phyloP scores from a whole-genome alignment of 2,113 vertebrate genomes.

The Phaethon lepturus region DNA sequence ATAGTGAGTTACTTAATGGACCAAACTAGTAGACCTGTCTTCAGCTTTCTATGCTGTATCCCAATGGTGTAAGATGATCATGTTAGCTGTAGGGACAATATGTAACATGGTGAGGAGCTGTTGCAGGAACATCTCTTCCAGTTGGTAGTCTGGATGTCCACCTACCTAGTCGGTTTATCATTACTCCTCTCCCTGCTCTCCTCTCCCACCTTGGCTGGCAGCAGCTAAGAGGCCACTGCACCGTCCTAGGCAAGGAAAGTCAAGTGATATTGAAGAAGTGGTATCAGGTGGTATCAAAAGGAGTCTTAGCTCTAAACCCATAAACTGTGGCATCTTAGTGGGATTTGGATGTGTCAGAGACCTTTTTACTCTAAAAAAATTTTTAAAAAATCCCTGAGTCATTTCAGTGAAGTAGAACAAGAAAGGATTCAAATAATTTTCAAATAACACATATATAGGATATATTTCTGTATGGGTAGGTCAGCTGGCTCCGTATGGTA shows the following conservation, averaged over 20 bases:
- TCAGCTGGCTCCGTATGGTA: neutral
- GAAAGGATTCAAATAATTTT: neutral
- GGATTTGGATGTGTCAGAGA: neutral
- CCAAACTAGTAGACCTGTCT: neutral
- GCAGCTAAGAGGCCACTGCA: neutral
- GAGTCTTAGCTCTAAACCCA: neutral
- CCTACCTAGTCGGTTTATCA: neutral
- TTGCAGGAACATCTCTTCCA: neutral
- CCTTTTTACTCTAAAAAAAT: neutral
- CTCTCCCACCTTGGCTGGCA: neutral
- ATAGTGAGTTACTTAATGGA: neutral
- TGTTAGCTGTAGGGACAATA: neutral
- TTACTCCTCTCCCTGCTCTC: neutral
- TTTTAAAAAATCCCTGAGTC: too few relatives aligned
- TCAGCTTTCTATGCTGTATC: neutral
- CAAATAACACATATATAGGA: neutral
- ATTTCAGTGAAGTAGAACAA: neutral
- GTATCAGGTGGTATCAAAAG: neutral
- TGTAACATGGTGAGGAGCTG: neutral
- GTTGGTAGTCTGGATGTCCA: neutral
- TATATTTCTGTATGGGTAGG: neutral
- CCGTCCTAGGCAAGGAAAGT: neutral
- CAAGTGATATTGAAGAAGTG: neutral
- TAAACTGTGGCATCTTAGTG: neutral
- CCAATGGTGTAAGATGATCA: neutral